These are phyloP conservation scores for Erythrocercus mccallii DNA, from an alignment of 2,113 vertebrate species.

Conservation along the genomic window DNA sequence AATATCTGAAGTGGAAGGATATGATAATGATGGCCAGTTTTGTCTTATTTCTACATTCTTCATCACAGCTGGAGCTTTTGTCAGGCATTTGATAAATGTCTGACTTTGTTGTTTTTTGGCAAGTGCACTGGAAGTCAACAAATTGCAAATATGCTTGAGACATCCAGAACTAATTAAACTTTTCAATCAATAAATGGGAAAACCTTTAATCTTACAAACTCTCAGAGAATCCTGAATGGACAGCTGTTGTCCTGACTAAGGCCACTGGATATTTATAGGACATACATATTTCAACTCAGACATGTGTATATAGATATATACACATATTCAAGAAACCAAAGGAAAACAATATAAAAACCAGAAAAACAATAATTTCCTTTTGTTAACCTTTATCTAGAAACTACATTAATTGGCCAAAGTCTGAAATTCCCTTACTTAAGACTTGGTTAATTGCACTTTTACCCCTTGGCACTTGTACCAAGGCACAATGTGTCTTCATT, in stretches of 20 bases:
- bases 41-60: background rate
- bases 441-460: background rate
- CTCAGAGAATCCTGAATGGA: background rate
- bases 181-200: background rate
- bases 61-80: background rate
- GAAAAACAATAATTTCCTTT: background rate
- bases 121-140: background rate
- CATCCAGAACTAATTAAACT: background rate
- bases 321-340: background rate
- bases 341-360: background rate
- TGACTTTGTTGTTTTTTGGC: background rate
- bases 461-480: background rate
- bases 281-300: background rate
- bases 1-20: background rate
- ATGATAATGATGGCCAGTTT: background rate
- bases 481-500: background rate
- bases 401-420: background rate
- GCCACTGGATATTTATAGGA: background rate
- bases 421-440: background rate
- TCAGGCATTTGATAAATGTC: background rate
- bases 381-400: background rate
- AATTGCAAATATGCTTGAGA: background rate
- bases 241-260: background rate
- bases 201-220: background rate
- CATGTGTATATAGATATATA: accelerated